phyloP scores from a whole-genome alignment of 53 echinoderm and acorn worm species.

The Mesocentrotus franciscanus region DNA sequence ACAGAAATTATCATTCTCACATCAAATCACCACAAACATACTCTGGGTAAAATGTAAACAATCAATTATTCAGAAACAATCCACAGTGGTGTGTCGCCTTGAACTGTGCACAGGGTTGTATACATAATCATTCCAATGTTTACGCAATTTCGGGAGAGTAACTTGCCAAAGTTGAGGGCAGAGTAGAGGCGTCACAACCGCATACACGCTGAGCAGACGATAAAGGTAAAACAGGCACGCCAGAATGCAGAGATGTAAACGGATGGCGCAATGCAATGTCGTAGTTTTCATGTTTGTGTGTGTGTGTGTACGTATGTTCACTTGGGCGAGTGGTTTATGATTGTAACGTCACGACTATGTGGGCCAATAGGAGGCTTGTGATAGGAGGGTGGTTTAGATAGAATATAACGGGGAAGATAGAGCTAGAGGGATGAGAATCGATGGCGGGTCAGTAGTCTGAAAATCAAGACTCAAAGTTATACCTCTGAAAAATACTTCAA shows the following conservation, averaged over 20 bases:
- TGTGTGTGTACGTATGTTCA: background rate
- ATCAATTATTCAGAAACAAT: background rate
- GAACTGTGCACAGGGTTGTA: background rate
- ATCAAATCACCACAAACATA: background rate
- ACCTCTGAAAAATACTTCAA: background rate
- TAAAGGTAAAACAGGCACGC: background rate
- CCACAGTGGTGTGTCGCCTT: background rate
- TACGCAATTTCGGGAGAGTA: background rate
- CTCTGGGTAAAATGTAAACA: background rate
- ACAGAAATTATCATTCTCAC: background rate
- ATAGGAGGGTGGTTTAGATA: background rate
- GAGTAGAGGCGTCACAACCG: background rate
- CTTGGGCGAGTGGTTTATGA: background rate
- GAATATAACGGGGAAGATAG: background rate
- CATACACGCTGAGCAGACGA: background rate
- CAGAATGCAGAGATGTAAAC: background rate
- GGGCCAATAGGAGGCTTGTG: constrained; percentile 7
- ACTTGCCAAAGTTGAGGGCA: constrained; percentile 11
- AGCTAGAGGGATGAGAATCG: background rate
- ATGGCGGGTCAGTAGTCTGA: background rate
- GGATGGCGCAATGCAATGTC: background rate
- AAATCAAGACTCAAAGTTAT: background rate
- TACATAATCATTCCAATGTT: background rate
- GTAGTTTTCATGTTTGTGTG: background rate
- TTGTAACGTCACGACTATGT: constrained; percentile 22